Evolutionary conservation across 2,113 vertebrate species (phyloP), one percentile per base, ranked within the genome.

Genomic region (Okapia johnstoni): DNA sequence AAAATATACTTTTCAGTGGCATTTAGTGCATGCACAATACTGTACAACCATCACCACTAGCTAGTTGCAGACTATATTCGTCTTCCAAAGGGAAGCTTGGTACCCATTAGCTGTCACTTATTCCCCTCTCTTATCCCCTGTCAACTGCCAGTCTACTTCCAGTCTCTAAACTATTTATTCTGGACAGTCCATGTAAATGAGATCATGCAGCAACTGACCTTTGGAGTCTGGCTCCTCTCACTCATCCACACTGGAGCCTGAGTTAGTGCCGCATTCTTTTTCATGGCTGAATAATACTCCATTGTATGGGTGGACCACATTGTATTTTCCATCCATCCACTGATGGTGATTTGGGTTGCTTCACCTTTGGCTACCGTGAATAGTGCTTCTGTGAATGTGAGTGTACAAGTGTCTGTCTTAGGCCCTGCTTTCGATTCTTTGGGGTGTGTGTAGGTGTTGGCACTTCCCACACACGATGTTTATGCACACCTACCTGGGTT

Each of bases 291-390:
- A 4, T 50, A 28, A 5, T 28, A 1, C 5, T 9, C 26, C 55
- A 4, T 1, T 0, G 1, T 21, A 0, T 3, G 55, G 4, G 12
- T 21, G 6, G 28, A 48, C 13, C 3, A 0, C 0, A 0, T 14
- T 21, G 9, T 0, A 7, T 14, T 2, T 9, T 17, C 33, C 0
- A 1, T 8, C 2, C 3, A 0, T 36, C 13, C 6, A 0, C 0
- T 1, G 84, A 1, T 4, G 33, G 58, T 2, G 43, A 2, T 11
- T 9, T 8, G 25, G n/a, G 43, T 9, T 0, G 7, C 23, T 43
- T 40, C 0, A 3, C 25, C 57, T 57, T 26, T 2, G 4, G 15
- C 36, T n/a, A 0, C 4, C 4, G 76, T 25, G 57, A 1, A 1
- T 1, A 0, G 50, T 3, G 36, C 40, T 36, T 25, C 10, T 19